These are phyloP conservation scores for Trypoxylon attenuatum DNA, from an alignment of 2,888 invertebrate genomes.

Conservation along the genomic window DNA sequence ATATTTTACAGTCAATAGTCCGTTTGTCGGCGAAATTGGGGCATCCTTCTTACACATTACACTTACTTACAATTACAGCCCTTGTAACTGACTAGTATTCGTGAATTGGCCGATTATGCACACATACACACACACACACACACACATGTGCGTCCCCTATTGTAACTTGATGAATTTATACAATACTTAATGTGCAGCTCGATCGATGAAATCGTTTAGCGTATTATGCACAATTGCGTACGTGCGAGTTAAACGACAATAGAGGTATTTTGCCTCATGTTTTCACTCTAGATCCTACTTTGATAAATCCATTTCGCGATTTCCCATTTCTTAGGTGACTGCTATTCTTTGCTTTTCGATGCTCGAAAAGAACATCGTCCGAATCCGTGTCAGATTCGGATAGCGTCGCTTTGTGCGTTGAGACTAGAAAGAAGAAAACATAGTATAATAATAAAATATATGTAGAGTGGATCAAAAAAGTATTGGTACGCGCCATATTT, in stretches of 20 bases:
- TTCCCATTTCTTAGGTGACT: slow-evolving; percentile 76
- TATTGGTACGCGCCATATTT: too few species aligned
- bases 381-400: slow-evolving; percentile 90
- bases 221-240: too few species aligned
- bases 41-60: slow-evolving; percentile 39
- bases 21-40: slow-evolving; percentile 17
- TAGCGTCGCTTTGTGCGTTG: slow-evolving; percentile 77
- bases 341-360: slow-evolving; percentile 79
- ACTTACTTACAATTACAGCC: slow-evolving; percentile 51
- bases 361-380: slow-evolving; percentile 86
- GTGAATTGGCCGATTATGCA: slow-evolving; percentile 45
- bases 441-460: slow-evolving; percentile 8
- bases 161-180: too few species aligned
- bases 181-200: too few species aligned
- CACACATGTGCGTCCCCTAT: slow-evolving; percentile 42
- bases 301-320: slow-evolving; percentile 77
- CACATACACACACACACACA: too few species aligned
- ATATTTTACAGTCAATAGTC: slow-evolving; percentile 33
- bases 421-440: slow-evolving; percentile 74
- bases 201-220: too few species aligned
- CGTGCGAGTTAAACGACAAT: too few species aligned
- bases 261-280: slow-evolving; percentile 75
- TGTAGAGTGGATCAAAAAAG: too few species aligned
- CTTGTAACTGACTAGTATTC: slow-evolving; percentile 59
- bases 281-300: slow-evolving; percentile 76